Base-by-base conservation (phyloP, 2,113 vertebrate genomes). In the Meleagris gallopavo region DNA sequence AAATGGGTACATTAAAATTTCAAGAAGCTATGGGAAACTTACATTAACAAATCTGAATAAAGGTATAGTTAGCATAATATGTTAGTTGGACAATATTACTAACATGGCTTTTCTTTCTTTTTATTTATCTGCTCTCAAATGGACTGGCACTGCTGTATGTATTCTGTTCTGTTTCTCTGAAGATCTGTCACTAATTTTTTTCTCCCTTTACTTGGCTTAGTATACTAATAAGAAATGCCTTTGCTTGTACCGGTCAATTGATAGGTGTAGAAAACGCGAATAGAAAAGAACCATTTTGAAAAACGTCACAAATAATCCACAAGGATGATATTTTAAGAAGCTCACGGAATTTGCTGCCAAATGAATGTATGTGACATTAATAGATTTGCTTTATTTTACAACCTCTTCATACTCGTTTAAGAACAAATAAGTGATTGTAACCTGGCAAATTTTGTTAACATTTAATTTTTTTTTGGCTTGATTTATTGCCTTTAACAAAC, bases 281-380 rank as follows among this genome's bases (percentile, higher is more conserved):
- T 14, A 74, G 83, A 93, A 91, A 94, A 80, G 50, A 29, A 92
- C 14, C 71, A 57, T 83, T 97, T 94, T 91, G 78, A 96, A 94
- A 94, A 94, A 94, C 74, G 64, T 36, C 64, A 87, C 67, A 77
- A 85, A 91, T 94, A 80, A 91, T 94, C 94, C 89, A 88, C 64
- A 92, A 85, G 32, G 54, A 91, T 2, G 2, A 50, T 89, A 83
- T 89, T 83, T 87, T 89, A 92, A 91, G 91, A 52, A 80, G 38
- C 82, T 91, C 64, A 71, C 25, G 64, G 78, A 92, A 41, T 88
- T 79, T 91, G 46, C 81, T 88, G 41, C 61, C 32, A 60, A 83
- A 77, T 81, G 25, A 70, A 55, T 85, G 29, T 74, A 54, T 74
- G 60, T 80, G 87, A 85, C 58, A 58, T 60, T 73, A 91, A 86